Percentiles rank a stretch among this genome's conserved stretches.
Conservation (phyloP, 2,888 invertebrate genomes). For the Galeruca laticollis region DNA sequence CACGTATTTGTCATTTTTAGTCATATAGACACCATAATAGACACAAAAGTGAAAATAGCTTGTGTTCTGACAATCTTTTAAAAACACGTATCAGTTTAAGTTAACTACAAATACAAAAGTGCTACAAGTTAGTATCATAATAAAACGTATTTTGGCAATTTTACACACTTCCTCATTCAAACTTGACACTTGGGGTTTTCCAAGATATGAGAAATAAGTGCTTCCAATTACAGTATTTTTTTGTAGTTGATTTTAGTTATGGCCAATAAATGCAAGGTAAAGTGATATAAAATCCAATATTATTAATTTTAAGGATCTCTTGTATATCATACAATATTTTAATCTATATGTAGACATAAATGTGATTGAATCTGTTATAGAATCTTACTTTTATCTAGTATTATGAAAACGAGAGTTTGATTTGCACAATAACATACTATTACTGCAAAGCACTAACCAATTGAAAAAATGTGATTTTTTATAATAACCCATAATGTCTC, state of each 20-base stretch:
- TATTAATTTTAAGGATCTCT: background rate
- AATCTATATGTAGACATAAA: too few relatives aligned
- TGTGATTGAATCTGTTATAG: too few relatives aligned
- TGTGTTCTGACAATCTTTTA: slow-evolving; percentile 7
- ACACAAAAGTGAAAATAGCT: slow-evolving; percentile 7
- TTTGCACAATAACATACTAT: too few relatives aligned
- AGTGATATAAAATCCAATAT: slow-evolving; percentile 12
- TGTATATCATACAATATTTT: too few relatives aligned
- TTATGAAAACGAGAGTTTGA: too few relatives aligned
- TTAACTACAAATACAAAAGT: background rate
- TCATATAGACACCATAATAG: background rate
- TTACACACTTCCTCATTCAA: slow-evolving; percentile 7
- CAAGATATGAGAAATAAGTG: slow-evolving; percentile 30
- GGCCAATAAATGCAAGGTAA: slow-evolving; percentile 52
- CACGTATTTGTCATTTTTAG: slow-evolving; percentile 17
- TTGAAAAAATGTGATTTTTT: too few relatives aligned
- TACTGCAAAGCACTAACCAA: too few relatives aligned
- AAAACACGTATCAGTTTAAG: slow-evolving; percentile 8
- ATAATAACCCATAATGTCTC: too few relatives aligned
- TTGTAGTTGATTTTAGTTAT: slow-evolving; percentile 35
- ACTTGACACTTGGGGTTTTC: slow-evolving; percentile 18
- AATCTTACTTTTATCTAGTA: too few relatives aligned
- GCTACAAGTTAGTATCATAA: background rate
- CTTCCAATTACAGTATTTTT: slow-evolving; percentile 40
- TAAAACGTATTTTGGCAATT: slow-evolving; percentile 3